A percentile compares a stretch with the other conserved stretches of the same genome.
Conservation (phyloP, 2,797 vertebrate species). For the Micrastur ruficollis region DNA sequence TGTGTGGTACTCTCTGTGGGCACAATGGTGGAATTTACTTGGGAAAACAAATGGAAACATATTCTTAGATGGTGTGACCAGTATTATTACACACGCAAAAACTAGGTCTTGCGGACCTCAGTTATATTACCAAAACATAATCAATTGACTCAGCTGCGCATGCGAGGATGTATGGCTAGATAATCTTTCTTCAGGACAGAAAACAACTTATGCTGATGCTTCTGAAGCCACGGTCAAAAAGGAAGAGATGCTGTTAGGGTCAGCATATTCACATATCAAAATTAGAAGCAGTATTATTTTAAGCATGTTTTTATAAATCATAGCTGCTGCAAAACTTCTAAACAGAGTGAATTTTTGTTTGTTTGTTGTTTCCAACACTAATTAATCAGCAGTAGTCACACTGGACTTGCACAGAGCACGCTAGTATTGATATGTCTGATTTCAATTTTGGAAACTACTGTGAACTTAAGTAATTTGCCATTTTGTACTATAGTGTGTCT, state of each 20-base stretch:
- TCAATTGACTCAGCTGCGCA: neutral
- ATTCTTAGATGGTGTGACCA: neutral
- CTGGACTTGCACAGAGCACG: neutral
- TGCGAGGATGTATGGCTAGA: neutral
- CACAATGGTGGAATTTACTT: neutral
- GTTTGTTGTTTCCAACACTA: neutral
- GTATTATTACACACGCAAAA: neutral
- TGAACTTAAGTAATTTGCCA: neutral
- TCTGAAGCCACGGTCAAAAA: neutral
- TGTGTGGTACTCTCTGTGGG: neutral
- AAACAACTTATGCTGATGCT: neutral
- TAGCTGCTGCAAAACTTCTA: neutral
- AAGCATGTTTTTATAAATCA: neutral
- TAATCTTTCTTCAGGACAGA: neutral
- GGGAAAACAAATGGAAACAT: neutral
- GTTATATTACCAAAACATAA: neutral
- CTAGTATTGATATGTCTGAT: neutral
- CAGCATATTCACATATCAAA: neutral
- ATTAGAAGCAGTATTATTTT: neutral
- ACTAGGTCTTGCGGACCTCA: neutral
- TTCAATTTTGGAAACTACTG: neutral
- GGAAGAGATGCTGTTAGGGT: neutral
- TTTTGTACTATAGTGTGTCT: neutral
- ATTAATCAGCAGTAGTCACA: neutral
- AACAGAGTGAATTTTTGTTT: neutral